Conservation (phyloP, 2,797 vertebrate genomes). For the Liparis tanakae region DNA sequence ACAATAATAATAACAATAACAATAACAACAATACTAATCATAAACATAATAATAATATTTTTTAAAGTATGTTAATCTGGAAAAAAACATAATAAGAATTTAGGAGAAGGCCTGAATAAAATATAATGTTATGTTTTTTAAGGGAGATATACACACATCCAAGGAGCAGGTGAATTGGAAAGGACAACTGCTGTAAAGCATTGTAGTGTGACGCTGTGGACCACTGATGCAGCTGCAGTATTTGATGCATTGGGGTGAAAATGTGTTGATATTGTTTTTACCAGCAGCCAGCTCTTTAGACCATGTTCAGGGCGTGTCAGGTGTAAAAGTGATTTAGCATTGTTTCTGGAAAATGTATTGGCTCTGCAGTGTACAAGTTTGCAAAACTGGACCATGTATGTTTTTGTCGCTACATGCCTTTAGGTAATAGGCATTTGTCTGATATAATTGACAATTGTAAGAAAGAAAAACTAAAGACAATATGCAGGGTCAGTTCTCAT, state of each 20-base stretch:
- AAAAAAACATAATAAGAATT: too few species aligned
- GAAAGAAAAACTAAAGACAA: background rate
- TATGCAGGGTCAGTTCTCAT: background rate
- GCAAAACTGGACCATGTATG: background rate
- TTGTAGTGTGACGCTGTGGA: background rate
- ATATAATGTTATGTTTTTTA: background rate
- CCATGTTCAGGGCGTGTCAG: background rate
- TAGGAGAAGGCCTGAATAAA: background rate
- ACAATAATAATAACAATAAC: too few species aligned
- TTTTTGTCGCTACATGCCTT: background rate
- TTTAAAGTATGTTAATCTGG: too few species aligned
- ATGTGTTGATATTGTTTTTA: background rate
- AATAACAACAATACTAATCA: too few species aligned
- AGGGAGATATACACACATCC: background rate
- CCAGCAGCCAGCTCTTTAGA: background rate
- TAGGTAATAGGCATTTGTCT: background rate
- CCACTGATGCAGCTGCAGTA: background rate
- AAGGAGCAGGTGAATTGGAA: background rate
- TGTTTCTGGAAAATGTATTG: background rate
- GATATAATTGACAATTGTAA: background rate
- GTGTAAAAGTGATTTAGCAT: background rate
- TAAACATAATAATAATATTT: too few species aligned
- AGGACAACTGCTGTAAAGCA: background rate
- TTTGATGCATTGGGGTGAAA: background rate
- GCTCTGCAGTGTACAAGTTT: background rate